A percentile compares a stretch with the other conserved stretches of the same genome.
These are phyloP conservation scores for Gymnogyps californianus DNA, from an alignment of 2,113 vertebrate species.

Conservation along the genomic window DNA sequence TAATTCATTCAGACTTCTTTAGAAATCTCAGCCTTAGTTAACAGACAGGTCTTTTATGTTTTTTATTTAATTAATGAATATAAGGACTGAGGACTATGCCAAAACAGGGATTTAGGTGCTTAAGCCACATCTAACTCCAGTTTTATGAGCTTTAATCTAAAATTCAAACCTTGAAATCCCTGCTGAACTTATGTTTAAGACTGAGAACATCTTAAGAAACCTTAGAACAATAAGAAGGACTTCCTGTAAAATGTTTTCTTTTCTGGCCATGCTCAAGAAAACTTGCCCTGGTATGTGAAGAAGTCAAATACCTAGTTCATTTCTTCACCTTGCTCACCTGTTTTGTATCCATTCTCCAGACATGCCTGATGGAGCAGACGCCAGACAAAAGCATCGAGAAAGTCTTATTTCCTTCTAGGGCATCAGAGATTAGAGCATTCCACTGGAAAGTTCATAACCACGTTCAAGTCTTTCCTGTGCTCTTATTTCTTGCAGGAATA, in stretches of 20 bases:
- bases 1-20: not conserved
- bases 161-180: not conserved
- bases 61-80: not conserved
- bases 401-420: not conserved
- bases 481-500: not conserved
- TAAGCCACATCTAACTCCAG: not conserved
- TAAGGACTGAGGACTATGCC: not conserved
- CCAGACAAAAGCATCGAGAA: not conserved
- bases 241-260: not conserved
- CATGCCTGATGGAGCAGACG: accelerated
- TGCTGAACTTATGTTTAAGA: not conserved
- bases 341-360: not conserved
- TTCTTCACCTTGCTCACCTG: not conserved
- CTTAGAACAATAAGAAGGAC: not conserved
- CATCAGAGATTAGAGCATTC: not conserved
- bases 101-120: not conserved
- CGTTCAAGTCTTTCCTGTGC: not conserved
- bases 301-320: not conserved
- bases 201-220: not conserved
- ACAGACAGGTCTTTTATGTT: accelerated
- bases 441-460: not conserved
- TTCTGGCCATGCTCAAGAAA: not conserved
- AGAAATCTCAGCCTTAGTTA: not conserved
- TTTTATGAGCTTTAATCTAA: not conserved
- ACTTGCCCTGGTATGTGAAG: not conserved